Percentiles rank a stretch among this genome's conserved stretches.
Conservation (phyloP, 2,888 invertebrate species). For the Phytoseiulus persimilis region DNA sequence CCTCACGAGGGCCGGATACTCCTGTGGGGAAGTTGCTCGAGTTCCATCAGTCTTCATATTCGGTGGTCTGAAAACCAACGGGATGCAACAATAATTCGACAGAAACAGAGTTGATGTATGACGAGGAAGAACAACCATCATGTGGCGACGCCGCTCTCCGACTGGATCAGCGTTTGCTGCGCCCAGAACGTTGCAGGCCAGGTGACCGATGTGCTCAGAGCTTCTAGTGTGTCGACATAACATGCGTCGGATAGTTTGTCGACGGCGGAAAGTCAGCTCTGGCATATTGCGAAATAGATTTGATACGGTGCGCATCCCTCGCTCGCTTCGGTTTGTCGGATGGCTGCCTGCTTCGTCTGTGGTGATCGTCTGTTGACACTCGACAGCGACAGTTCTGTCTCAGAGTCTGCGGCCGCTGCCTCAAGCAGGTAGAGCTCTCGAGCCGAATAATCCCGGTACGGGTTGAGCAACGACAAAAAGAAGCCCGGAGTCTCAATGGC, state of each 20-base stretch:
- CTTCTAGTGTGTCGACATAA: neutral
- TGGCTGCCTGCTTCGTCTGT: neutral
- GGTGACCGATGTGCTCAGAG: neutral
- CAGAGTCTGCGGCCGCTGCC: neutral
- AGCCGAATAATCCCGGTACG: neutral
- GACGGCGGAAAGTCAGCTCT: neutral
- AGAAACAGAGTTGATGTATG: neutral
- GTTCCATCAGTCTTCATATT: neutral
- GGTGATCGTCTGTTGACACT: constrained; percentile 5
- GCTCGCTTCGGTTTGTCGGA: neutral
- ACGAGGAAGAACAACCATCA: neutral
- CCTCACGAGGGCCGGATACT: neutral
- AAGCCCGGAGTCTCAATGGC: neutral
- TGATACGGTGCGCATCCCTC: neutral
- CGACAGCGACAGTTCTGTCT: neutral
- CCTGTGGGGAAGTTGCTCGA: neutral
- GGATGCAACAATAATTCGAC: neutral
- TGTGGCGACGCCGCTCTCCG: neutral
- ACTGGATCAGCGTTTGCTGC: neutral
- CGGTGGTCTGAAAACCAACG: neutral
- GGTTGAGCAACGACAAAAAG: neutral
- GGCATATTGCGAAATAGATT: neutral
- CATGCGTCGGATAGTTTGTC: neutral
- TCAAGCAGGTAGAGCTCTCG: neutral
- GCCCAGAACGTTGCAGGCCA: neutral